Percentiles rank a stretch among this genome's conserved stretches.
These are phyloP conservation scores for Sweltsa coloradensis DNA, from an alignment of 1,140 invertebrate species.

Conservation along the genomic window DNA sequence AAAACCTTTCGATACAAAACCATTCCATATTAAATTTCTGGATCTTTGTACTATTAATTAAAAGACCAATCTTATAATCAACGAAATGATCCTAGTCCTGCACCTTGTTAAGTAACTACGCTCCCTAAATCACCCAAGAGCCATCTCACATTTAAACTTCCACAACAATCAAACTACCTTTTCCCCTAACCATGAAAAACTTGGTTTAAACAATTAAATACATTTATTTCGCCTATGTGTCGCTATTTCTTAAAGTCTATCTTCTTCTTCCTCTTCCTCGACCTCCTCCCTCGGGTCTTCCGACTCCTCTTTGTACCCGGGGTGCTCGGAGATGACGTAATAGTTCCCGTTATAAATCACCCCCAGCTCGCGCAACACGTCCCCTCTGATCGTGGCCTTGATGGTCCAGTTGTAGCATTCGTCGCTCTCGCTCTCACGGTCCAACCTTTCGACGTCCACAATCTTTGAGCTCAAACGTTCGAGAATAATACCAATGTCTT, in stretches of 20 bases:
- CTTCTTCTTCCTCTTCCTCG: constrained; percentile 51
- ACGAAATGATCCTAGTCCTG: background rate
- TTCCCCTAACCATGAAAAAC: background rate
- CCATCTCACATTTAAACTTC: background rate
- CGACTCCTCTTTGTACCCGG: constrained; percentile 77
- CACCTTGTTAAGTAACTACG: background rate
- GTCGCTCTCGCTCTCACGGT: constrained; percentile 79
- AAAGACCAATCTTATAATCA: background rate
- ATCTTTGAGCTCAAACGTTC: constrained; percentile 86
- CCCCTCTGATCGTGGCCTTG: constrained; percentile 81
- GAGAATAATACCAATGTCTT: constrained; percentile 89
- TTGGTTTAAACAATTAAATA: too few relatives aligned
- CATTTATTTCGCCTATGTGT: too few relatives aligned
- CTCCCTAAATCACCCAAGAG: background rate
- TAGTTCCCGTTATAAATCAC: constrained; percentile 93
- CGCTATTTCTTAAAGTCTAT: constrained; percentile 53
- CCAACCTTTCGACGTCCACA: constrained; percentile 79
- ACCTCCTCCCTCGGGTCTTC: constrained; percentile 69
- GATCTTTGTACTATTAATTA: background rate
- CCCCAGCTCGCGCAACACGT: constrained; percentile 76
- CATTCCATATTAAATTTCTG: background rate
- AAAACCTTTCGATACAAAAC: too few relatives aligned
- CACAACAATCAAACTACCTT: background rate
- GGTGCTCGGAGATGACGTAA: constrained; percentile 88
- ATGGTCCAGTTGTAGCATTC: constrained; percentile 92